Base-by-base conservation (phyloP, 2,797 vertebrate genomes). In the Hylomyscus alleni region DNA sequence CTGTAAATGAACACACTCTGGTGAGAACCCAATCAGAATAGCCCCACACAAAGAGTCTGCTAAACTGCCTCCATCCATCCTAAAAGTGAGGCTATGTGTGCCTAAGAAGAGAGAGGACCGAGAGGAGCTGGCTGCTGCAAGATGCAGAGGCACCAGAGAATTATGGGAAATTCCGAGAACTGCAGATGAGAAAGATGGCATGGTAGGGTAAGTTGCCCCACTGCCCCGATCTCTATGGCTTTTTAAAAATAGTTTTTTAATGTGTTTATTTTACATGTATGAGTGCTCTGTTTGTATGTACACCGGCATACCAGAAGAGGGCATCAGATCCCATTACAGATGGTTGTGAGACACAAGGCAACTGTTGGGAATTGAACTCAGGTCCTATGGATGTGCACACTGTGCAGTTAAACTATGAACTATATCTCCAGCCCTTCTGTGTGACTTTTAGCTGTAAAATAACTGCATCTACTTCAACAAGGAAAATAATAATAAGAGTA, bases 1-100 rank as follows among this genome's bases (percentile, higher is more conserved):
- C 93, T 93, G 94, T 44, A 97, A 96, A 47, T 1, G 72, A 97
- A 95, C 88, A 92, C 40, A 72, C 9, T 8, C 31, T 47, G 37
- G 81, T 96, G 50, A 97, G 69, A 69, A 13, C 22, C 22, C 58
- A 60, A 88, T 24, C n/a, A 82, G 26, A 69, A 47, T 0, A 17
- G 47, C 72, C 60, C 62, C 52, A 4, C 19, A 3, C 12, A 0
- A 26, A n/a, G 26, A 58, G 8, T 3, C 54, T 0, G 10, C 0
- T 3, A 10, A 37, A 20, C 1, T 15, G 2, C 8, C 52, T 67
- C 73, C 54, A 47, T 83, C 17, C 31, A 26, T 37, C 60, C 31
- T 26, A 17, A 62, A n/a, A 3, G 37, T 17, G 20, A 92, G 65
- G 34, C 20, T n/a, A n/a, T n/a, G n/a, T 17, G 9, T 8, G 4